Percentiles rank a stretch among this genome's conserved stretches.
These are phyloP conservation scores for Mus caroli DNA, from an alignment of 2,797 vertebrate genomes.

Conservation along the genomic window DNA sequence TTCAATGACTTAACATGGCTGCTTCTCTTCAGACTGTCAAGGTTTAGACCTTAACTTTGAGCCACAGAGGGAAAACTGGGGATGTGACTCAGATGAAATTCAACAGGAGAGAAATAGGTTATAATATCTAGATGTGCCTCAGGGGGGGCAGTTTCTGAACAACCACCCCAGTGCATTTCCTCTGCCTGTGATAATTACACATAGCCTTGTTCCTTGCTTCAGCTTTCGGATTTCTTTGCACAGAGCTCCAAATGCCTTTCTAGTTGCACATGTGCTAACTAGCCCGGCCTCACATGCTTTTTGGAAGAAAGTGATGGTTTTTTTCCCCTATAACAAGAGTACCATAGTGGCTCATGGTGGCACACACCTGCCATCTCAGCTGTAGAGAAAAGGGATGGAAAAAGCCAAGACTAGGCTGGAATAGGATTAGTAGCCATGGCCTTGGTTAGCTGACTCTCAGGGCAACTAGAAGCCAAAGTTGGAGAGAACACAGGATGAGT, in stretches of 20 bases:
- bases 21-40: neutral
- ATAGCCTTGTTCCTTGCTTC: neutral
- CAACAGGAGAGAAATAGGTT: neutral
- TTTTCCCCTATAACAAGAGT: neutral
- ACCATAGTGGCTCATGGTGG: neutral
- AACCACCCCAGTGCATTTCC: neutral
- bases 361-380: neutral
- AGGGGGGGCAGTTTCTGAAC: constrained; percentile 12
- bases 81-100: neutral
- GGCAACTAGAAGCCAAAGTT: neutral
- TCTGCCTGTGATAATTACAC: neutral
- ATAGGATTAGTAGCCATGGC: constrained; percentile 11
- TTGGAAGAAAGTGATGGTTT: neutral
- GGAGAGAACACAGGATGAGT: constrained; percentile 16
- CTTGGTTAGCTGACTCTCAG: neutral
- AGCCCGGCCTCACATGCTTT: neutral
- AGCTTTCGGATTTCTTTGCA: constrained; percentile 16
- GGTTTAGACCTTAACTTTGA: neutral
- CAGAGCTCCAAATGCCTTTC: neutral
- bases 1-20: constrained; percentile 55
- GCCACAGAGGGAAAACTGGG: neutral
- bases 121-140: neutral
- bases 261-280: neutral
- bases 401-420: constrained; percentile 34
- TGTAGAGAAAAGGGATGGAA: neutral